Conservation (phyloP, 2,113 vertebrate genomes). For the Emydura subglobosa region DNA sequence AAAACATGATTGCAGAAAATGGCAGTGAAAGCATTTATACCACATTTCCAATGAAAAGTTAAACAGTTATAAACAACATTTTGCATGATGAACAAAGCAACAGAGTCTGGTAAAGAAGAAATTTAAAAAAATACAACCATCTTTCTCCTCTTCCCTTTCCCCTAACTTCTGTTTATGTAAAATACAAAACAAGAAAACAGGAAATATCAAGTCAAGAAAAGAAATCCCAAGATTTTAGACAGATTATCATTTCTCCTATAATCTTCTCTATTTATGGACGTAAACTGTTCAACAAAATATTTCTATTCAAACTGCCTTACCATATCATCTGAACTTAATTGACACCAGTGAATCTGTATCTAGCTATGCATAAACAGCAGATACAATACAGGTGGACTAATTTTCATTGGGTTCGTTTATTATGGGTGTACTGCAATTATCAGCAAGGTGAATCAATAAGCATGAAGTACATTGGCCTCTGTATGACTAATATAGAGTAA, state of each 20-base stretch:
- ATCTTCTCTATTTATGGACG: neutral
- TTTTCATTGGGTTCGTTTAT: slow-evolving; percentile 77
- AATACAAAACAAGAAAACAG: neutral
- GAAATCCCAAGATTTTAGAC: neutral
- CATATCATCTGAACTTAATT: slow-evolving; percentile 69
- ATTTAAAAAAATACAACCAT: neutral
- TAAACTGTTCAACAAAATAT: slow-evolving; percentile 52
- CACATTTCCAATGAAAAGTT: slow-evolving; percentile 21
- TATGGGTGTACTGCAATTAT: slow-evolving; percentile 74
- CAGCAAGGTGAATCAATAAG: slow-evolving; percentile 80
- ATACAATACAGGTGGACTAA: slow-evolving; percentile 66
- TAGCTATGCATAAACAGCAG: slow-evolving; percentile 68
- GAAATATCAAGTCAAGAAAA: neutral
- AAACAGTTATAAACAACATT: slow-evolving; percentile 1
- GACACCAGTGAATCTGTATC: slow-evolving; percentile 39
- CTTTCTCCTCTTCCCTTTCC: neutral
- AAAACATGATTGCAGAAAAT: neutral
- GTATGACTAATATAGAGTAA: slow-evolving; percentile 69
- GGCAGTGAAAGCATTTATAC: neutral
- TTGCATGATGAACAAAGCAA: neutral
- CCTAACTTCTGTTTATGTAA: neutral
- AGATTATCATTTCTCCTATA: neutral
- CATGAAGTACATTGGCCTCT: slow-evolving; percentile 74
- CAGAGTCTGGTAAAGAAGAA: neutral
- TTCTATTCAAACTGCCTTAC: slow-evolving; percentile 65